Base-by-base conservation (phyloP, 1,140 invertebrate genomes). In the Dreissena polymorpha region DNA sequence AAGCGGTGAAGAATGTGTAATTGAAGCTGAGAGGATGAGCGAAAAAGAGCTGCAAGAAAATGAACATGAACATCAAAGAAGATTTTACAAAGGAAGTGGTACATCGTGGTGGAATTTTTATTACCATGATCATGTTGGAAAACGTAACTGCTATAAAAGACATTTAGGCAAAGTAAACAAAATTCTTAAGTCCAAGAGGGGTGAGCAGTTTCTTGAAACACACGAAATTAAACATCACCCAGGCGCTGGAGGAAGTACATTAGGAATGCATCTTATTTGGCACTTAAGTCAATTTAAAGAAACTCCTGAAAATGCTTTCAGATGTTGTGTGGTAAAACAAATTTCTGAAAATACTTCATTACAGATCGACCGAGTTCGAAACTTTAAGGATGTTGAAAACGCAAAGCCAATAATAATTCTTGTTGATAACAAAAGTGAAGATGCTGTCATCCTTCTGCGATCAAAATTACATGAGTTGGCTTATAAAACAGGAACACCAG, bases 241-340 rank as follows among this genome's bases (percentile, higher is more conserved):
- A n/a, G 77, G 77, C 29, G 77, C 77, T 39, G 77, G 77, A 53
- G 77, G 77, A 7, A 79, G 51, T 60, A 79, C 77, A 14, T 49
- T 79, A 49, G 77, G 77, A 13, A 79, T 49, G 60, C 77, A 79
- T 57, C 51, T 79, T 16, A 29, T 79, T n/a, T 79, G 77, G 77
- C 18, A 71, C n/a, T 79, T 60, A n/a, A 79, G 77, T 39, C 77
- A 79, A 49, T 70, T 79, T 60, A 70, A 39, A n/a, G 12, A 23
- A 16, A 63, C 25, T 1, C 67, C 67, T 12, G 57, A 70, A 63
- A 71, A 71, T 13, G 67, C 77, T n/a, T 79, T 69, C 53, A 50
- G 77, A 10, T 79, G 77, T 51, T 79, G 77, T 63, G 18, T 67
- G 16, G 27, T 79, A 8, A 65, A 60, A 39, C 53, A 29, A 13